phyloP scores from a whole-genome alignment of 2,888 invertebrate species.

The Nomada hirtipes region DNA sequence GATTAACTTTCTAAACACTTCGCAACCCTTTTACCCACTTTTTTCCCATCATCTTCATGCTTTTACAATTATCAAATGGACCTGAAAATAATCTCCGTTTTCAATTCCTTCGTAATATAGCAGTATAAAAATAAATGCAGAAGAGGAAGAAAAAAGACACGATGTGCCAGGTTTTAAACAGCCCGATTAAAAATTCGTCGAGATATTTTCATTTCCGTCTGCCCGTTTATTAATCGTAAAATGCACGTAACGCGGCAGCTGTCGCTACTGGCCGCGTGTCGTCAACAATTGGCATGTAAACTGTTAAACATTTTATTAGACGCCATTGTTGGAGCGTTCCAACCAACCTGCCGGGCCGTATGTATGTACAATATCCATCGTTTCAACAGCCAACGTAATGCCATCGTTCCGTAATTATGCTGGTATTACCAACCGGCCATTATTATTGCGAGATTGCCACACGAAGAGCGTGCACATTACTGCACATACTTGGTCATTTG shows the following conservation, averaged over 20 bases:
- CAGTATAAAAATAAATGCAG: too few relatives aligned
- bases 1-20: not conserved
- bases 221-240: slow-evolving; percentile 13
- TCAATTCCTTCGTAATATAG: too few relatives aligned
- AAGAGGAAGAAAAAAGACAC: too few relatives aligned
- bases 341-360: slow-evolving; percentile 2
- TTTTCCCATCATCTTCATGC: too few relatives aligned
- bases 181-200: slow-evolving; percentile 11
- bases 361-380: slow-evolving; percentile 30
- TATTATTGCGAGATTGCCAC: slow-evolving; percentile 57
- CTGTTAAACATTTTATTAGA: slow-evolving; percentile 45
- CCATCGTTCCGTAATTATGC: slow-evolving; percentile 56
- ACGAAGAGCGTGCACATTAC: slow-evolving; percentile 5
- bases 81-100: too few relatives aligned
- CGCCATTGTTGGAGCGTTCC: slow-evolving; percentile 15
- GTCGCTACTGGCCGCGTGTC: not conserved
- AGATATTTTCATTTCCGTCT: slow-evolving; percentile 31
- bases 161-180: too few relatives aligned
- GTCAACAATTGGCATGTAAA: slow-evolving; percentile 37
- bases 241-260: slow-evolving; percentile 7
- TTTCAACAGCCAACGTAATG: slow-evolving; percentile 36
- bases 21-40: too few relatives aligned
- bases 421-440: slow-evolving; percentile 46
- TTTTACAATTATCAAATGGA: too few relatives aligned
- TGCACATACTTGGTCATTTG: slow-evolving; percentile 32